A percentile compares a stretch with the other conserved stretches of the same genome.
Conservation (phyloP, 2,113 vertebrate genomes). For the Carassius carassius region DNA sequence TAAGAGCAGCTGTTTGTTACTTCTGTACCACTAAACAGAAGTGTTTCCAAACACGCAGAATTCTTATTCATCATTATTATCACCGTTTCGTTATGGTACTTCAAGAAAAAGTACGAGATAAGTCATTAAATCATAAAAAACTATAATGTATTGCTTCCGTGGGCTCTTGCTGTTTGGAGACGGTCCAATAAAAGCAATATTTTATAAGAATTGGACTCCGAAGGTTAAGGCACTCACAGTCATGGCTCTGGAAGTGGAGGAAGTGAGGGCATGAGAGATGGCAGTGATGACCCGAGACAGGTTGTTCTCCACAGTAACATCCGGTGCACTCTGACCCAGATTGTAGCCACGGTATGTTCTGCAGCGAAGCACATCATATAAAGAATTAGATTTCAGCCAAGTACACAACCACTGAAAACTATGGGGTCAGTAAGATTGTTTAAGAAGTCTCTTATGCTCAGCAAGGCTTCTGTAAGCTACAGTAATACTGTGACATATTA, state of each 20-base stretch:
- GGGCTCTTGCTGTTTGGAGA: not conserved
- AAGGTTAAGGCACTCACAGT: conserved; percentile 76
- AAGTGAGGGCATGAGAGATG: conserved; percentile 85
- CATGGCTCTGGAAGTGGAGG: conserved; percentile 88
- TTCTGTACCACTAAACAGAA: not conserved
- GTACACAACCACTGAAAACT: not conserved
- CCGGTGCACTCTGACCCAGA: conserved; percentile 80
- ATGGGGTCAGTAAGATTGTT: not conserved
- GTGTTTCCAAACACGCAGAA: not conserved
- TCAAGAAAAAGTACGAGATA: not conserved
- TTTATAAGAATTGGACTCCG: not conserved
- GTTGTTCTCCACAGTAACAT: conserved; percentile 93
- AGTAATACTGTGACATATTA: not conserved
- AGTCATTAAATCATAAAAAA: not conserved
- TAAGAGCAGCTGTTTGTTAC: not conserved
- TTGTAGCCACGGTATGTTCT: conserved; percentile 94
- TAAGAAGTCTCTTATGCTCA: not conserved
- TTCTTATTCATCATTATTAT: not conserved
- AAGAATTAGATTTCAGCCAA: not conserved
- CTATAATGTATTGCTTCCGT: not conserved
- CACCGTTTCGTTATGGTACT: not conserved
- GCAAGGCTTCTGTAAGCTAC: too few relatives aligned
- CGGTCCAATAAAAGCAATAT: not conserved
- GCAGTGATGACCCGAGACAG: conserved; percentile 89
- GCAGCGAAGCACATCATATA: conserved; percentile 18